These are phyloP conservation scores for Luperina nickerlii DNA, from an alignment of 2,888 invertebrate species.

Conservation along the genomic window DNA sequence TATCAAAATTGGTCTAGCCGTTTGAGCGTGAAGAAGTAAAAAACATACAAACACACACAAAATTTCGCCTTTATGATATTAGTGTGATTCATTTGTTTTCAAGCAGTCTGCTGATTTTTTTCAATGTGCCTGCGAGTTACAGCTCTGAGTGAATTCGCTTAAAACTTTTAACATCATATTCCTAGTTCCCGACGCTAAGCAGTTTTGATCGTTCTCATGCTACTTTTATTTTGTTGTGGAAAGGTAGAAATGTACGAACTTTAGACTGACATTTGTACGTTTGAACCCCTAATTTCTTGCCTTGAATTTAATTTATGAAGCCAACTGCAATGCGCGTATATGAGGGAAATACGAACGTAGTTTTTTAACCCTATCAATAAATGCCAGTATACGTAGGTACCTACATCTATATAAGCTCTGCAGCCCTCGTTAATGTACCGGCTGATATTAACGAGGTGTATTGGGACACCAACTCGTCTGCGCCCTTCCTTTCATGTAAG, in stretches of 20 bases:
- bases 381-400: conserved; percentile 25
- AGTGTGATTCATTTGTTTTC: background rate
- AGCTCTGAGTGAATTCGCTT: conserved; percentile 34
- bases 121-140: background rate
- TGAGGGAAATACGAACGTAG: conserved; percentile 17
- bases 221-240: conserved; percentile 16
- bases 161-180: conserved; percentile 31
- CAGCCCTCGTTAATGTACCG: conserved; percentile 54
- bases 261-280: conserved; percentile 41
- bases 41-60: no score
- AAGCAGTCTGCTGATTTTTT: background rate
- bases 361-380: conserved; percentile 50
- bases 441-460: conserved; percentile 74
- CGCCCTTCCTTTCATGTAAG: conserved; percentile 82
- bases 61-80: no score
- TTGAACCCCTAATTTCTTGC: conserved; percentile 48
- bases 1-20: no score
- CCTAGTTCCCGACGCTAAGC: conserved; percentile 25
- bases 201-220: conserved; percentile 19
- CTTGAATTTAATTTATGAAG: no score
- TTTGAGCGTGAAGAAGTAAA: no score
- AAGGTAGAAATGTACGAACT: conserved; percentile 27
- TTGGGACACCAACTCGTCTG: conserved; percentile 74
- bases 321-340: conserved; percentile 14
- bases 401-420: conserved; percentile 15